Base-by-base conservation (phyloP, 1,140 invertebrate species). In the Macrobrachium rosenbergii region DNA sequence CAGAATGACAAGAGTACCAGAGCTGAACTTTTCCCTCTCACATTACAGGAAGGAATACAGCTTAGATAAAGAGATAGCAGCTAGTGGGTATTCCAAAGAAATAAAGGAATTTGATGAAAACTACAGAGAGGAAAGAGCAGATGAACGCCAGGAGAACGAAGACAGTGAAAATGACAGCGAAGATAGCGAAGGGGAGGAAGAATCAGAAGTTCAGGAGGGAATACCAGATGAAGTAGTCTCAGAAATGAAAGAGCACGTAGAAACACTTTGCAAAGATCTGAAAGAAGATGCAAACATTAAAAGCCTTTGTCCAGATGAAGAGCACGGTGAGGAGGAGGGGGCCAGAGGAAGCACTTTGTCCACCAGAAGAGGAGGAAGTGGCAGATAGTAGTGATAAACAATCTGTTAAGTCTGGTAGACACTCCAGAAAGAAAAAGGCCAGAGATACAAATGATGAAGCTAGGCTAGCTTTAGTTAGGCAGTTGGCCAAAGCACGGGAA, bases 1-100 rank as follows among this genome's bases (percentile, higher is more conserved):
- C 12, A 52, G 52, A 52, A 10, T 52, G 52, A 52, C 12, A 52
- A 0, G 7, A 58, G 5, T 23, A 58, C 28, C 17, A 62, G 37
- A 43, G 58, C 58, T 83, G 23, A 21, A 63, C 37, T 79, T 81
- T 82, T 82, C 86, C 81, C 83, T 90, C 91, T 73, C 85, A 43
- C 79, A 78, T 21, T 45, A 88, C 79, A 96, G 96, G 91, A 93
- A 97, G 63, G 95, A 96, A 90, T 96, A 96, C 91, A 94, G 94
- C 90, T 92, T 99, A 63, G 98, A 99, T 93, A 94, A 95, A 16
- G 97, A 98, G 92, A 94, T 99, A 10, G 94, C 94, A 85, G 98
- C 98, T 83, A 98, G 98, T 91, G 97, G 97, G 67, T 96, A 97
- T 91, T 97, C 96, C 0, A 97, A 95, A 92, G 94, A 96, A 91